Conservation (phyloP, 2,113 vertebrate genomes). For the Garra rufa region DNA sequence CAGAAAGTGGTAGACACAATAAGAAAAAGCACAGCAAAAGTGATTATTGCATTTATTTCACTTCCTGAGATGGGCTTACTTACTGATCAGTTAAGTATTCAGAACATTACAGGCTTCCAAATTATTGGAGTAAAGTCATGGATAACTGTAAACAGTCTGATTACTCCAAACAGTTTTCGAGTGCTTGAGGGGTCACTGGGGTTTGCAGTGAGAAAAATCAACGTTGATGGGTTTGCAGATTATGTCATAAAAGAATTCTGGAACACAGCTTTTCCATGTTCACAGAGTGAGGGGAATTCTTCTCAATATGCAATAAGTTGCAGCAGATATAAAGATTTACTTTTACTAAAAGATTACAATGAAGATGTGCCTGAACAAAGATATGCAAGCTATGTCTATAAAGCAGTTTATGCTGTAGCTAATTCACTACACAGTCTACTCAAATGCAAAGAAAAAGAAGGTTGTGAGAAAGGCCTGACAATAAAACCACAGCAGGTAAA, state of each 20-base stretch:
- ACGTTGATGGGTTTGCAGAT: constrained; percentile 67
- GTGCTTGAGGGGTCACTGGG: constrained; percentile 73
- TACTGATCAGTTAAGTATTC: constrained; percentile 66
- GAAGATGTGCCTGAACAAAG: constrained; percentile 70
- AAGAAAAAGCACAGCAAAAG: constrained; percentile 64
- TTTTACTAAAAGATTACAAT: constrained; percentile 59
- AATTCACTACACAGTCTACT: constrained; percentile 72
- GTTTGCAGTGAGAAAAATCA: constrained; percentile 70
- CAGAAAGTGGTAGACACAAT: constrained; percentile 72
- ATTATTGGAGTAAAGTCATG: constrained; percentile 76
- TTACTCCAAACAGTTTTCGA: constrained; percentile 68
- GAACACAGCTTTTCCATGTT: constrained; percentile 62
- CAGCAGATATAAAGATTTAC: constrained; percentile 61
- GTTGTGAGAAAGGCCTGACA: constrained; percentile 62
- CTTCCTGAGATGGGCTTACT: constrained; percentile 74
- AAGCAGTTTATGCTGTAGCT: constrained; percentile 73
- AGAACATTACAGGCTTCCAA: constrained; percentile 74
- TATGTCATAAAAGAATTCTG: constrained; percentile 71
- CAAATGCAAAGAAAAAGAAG: constrained; percentile 58
- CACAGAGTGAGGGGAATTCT: background rate
- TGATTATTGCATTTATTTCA: constrained; percentile 57
- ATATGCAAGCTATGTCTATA: constrained; percentile 75
- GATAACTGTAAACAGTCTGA: constrained; percentile 72
- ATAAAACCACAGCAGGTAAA: constrained; percentile 70
- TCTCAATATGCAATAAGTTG: constrained; percentile 54